These are phyloP conservation scores for Leptobrachium ailaonicum DNA, from an alignment of 2,113 vertebrate genomes.

Conservation along the genomic window DNA sequence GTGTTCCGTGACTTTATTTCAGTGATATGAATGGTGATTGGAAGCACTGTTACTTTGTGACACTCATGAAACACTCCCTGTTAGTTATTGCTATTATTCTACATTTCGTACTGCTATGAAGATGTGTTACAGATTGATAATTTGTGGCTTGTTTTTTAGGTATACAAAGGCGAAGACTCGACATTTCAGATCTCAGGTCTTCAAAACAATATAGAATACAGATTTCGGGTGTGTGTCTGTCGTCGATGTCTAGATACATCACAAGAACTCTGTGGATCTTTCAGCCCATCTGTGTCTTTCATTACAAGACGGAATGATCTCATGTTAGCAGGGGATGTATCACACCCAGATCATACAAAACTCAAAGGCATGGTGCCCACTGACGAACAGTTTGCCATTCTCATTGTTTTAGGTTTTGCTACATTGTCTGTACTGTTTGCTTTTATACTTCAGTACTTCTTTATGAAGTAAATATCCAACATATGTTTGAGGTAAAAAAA, in stretches of 20 bases:
- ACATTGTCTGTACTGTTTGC: conserved; percentile 91
- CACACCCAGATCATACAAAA: conserved; percentile 65
- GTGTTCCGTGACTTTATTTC: too few relatives aligned
- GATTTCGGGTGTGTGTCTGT: conserved; percentile 92
- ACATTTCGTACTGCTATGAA: too few relatives aligned
- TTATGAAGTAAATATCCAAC: conserved; percentile 84
- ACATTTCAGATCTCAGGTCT: conserved; percentile 90
- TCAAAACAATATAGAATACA: conserved; percentile 93
- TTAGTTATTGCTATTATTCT: too few relatives aligned
- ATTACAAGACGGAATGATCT: conserved; percentile 76
- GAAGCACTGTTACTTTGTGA: too few relatives aligned
- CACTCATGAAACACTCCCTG: too few relatives aligned
- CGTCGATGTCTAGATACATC: conserved; percentile 86
- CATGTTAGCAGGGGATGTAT: conserved; percentile 68
- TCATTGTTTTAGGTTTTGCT: conserved; percentile 89
- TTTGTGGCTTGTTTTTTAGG: conserved; percentile 62
- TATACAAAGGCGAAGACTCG: conserved; percentile 94
- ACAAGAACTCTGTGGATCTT: conserved; percentile 93
- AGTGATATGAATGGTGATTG: too few relatives aligned
- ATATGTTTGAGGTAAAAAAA: conserved; percentile 76
- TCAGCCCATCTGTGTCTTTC: conserved; percentile 90
- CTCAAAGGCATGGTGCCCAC: conserved; percentile 80
- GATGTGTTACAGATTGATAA: too few relatives aligned
- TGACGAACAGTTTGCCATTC: conserved; percentile 92
- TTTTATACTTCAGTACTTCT: conserved; percentile 97